phyloP scores from a whole-genome alignment of 2,797 vertebrate genomes.

The Falco peregrinus region DNA sequence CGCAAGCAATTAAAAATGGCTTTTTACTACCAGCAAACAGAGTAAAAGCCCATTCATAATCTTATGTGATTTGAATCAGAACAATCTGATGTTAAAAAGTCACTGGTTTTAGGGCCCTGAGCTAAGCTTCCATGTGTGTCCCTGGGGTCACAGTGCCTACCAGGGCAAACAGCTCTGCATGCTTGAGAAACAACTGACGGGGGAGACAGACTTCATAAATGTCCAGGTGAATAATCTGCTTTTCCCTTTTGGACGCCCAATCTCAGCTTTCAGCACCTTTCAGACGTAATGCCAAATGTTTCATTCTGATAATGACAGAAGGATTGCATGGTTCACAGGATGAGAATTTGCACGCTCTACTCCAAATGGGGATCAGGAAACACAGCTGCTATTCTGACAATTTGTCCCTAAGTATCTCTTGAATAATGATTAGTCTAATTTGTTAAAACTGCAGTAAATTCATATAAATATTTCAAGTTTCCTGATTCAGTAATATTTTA shows the following conservation, averaged over 20 bases:
- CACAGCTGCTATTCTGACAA: not conserved
- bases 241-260: not conserved
- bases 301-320: not conserved
- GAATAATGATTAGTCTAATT: not conserved
- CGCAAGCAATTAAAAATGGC: not conserved
- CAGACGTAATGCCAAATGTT: not conserved
- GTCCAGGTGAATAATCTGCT: not conserved
- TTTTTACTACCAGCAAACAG: not conserved
- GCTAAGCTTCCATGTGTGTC: not conserved
- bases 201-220: not conserved
- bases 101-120: not conserved
- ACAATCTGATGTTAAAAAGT: not conserved
- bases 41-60: not conserved
- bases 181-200: not conserved
- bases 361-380: not conserved
- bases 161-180: not conserved
- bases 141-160: accelerated
- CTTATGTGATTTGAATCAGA: not conserved
- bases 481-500: not conserved
- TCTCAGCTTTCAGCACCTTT: not conserved
- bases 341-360: not conserved
- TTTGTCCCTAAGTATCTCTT: not conserved
- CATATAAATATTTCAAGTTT: not conserved
- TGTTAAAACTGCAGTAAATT: not conserved
- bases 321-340: not conserved